These are phyloP conservation scores for Drosophila mayri DNA, from an alignment of 1,140 invertebrate species.

Conservation along the genomic window DNA sequence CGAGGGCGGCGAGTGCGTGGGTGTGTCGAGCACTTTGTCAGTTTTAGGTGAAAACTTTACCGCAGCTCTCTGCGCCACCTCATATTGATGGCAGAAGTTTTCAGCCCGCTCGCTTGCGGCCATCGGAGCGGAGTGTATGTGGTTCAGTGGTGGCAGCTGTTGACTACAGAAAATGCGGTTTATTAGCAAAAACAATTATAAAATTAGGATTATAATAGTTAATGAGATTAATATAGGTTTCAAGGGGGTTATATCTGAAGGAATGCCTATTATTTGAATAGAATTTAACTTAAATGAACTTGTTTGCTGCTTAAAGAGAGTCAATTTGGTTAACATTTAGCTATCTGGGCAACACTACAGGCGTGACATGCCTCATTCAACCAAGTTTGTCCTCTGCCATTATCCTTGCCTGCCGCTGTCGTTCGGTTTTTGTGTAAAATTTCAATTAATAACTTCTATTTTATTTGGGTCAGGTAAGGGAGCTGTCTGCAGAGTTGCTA, in stretches of 20 bases:
- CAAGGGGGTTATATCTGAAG: neutral
- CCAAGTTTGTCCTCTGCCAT: conserved; percentile 18
- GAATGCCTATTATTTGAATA: neutral
- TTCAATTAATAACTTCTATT: conserved; percentile 76
- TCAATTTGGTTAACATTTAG: neutral
- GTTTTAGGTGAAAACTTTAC: conserved; percentile 78
- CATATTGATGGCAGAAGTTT: conserved; percentile 60
- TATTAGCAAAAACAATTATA: neutral
- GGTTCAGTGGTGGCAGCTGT: neutral
- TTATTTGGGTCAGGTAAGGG: conserved; percentile 13
- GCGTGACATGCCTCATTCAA: neutral
- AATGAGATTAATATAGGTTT: neutral
- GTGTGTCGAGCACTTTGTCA: conserved; percentile 55
- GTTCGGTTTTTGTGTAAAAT: conserved; percentile 49
- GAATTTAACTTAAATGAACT: neutral
- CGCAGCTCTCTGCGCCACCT: conserved; percentile 42
- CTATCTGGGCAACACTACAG: neutral
- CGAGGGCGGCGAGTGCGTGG: neutral
- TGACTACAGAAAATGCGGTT: neutral
- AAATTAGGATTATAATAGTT: neutral
- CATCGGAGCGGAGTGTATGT: neutral
- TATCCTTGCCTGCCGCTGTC: conserved; percentile 32
- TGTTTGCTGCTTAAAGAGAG: neutral
- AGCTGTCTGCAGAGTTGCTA: conserved; percentile 18
- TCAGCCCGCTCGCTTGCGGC: conserved; percentile 18